Conservation (phyloP, 2,797 vertebrate genomes). For the Liparis tanakae region DNA sequence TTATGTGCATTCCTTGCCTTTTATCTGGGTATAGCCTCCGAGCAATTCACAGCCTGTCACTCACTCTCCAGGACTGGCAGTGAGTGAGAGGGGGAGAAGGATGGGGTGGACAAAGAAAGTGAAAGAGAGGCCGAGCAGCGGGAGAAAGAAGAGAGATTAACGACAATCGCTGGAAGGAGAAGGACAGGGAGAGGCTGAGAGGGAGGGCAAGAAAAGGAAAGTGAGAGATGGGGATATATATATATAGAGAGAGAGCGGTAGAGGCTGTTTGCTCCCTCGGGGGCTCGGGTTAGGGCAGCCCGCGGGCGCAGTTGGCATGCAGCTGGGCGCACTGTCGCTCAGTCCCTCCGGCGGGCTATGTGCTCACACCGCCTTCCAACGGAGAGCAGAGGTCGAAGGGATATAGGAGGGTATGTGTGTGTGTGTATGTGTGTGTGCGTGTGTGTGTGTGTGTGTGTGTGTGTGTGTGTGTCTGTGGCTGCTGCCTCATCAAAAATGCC, state of each 20-base stretch:
- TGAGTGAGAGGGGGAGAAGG: slow-evolving; percentile 54
- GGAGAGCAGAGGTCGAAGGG: slow-evolving; percentile 78
- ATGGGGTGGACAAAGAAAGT: slow-evolving; percentile 33
- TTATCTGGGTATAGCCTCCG: slow-evolving; percentile 80
- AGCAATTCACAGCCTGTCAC: slow-evolving; percentile 82
- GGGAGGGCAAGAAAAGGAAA: slow-evolving; percentile 56
- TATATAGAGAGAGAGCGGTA: slow-evolving; percentile 59
- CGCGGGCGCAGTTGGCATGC: slow-evolving; percentile 82
- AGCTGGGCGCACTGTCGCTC: slow-evolving; percentile 82
- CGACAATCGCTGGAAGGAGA: slow-evolving; percentile 59
- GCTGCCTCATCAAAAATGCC: slow-evolving; percentile 78
- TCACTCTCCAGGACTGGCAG: slow-evolving; percentile 75
- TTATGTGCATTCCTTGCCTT: slow-evolving; percentile 69
- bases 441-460: not conserved
- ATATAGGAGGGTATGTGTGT: slow-evolving; percentile 57
- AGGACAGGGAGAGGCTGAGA: slow-evolving; percentile 54
- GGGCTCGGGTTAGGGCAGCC: slow-evolving; percentile 74
- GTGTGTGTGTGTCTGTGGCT: slow-evolving; percentile 28
- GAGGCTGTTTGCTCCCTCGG: slow-evolving; percentile 74
- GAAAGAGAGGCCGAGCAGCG: slow-evolving; percentile 29
- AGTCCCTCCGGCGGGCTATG: slow-evolving; percentile 74
- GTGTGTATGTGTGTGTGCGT: slow-evolving; percentile 19
- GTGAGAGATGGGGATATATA: slow-evolving; percentile 42
- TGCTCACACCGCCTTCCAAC: slow-evolving; percentile 71
- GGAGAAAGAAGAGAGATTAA: slow-evolving; percentile 55